A percentile compares a stretch with the other conserved stretches of the same genome.
Evolutionary conservation across 2,888 invertebrate species (phyloP).

Genomic region (Leucophenga montana): DNA sequence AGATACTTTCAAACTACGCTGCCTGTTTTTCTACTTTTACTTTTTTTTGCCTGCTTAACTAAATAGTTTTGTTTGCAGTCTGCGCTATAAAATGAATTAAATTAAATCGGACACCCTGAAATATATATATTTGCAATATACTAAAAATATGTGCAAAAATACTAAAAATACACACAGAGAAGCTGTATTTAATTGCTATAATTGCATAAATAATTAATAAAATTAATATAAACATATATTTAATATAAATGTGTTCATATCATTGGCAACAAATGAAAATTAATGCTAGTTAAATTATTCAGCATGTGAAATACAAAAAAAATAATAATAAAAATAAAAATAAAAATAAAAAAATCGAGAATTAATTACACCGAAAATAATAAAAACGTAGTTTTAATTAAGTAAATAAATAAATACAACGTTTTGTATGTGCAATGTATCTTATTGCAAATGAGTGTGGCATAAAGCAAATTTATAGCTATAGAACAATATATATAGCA

Average conservation of each 20-base stretch:
- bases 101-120: too few species aligned
- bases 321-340: background rate
- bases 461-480: slow-evolving; percentile 5
- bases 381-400: background rate
- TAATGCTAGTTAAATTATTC: slow-evolving; percentile 13
- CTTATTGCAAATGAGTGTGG: slow-evolving; percentile 7
- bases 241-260: slow-evolving; percentile 4
- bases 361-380: slow-evolving; percentile 2
- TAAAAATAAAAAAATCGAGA: background rate
- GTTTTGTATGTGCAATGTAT: slow-evolving; percentile 3
- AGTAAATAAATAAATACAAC: background rate
- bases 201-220: slow-evolving; percentile 6
- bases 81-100: too few species aligned
- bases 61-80: too few species aligned
- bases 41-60: too few species aligned
- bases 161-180: slow-evolving; percentile 1
- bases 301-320: background rate
- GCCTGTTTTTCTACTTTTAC: too few species aligned
- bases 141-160: background rate
- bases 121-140: too few species aligned
- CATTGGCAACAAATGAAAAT: background rate
- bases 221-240: slow-evolving; percentile 15
- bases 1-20: too few species aligned
- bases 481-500: slow-evolving; percentile 36
- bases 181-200: slow-evolving; percentile 5